Percentiles rank a stretch among this genome's conserved stretches.
Evolutionary conservation across 1,140 invertebrate genomes (phyloP).

Genomic region (Pseudachorutes palmiensis): DNA sequence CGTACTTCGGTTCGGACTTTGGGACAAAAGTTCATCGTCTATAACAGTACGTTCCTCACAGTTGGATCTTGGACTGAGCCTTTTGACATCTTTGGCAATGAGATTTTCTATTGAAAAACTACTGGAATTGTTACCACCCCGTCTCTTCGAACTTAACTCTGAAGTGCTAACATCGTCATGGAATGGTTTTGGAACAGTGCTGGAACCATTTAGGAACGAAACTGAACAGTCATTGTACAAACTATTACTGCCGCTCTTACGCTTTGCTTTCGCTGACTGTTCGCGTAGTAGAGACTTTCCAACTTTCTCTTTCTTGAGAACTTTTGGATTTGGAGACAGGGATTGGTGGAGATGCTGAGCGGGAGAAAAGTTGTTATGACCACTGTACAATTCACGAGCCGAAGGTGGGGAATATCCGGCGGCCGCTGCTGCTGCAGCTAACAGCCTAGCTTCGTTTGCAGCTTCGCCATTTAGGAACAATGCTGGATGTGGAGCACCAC

Average conservation of each 20-base stretch:
- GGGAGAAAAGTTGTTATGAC: not conserved
- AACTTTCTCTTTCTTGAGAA: conserved; percentile 19
- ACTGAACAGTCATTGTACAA: not conserved
- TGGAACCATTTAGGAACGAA: not conserved
- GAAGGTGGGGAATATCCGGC: conserved; percentile 27
- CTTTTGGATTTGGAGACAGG: conserved; percentile 26
- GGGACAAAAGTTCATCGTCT: not conserved
- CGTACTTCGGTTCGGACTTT: not conserved
- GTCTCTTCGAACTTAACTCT: not conserved
- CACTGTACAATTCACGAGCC: not conserved
- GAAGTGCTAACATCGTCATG: not conserved
- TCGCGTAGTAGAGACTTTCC: not conserved
- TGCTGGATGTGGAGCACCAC: conserved; percentile 19
- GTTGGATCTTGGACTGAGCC: too few relatives aligned
- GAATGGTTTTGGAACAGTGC: not conserved
- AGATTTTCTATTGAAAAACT: conserved; percentile 39
- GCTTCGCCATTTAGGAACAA: conserved; percentile 28
- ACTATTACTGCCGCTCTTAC: not conserved
- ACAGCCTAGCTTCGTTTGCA: conserved; percentile 22
- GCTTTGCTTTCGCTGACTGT: not conserved
- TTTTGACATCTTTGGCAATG: conserved; percentile 38
- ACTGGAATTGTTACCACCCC: conserved; percentile 31
- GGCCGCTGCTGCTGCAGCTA: conserved; percentile 30
- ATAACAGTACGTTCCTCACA: not conserved
- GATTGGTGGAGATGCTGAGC: conserved; percentile 26